Percentiles rank a stretch among this genome's conserved stretches.
phyloP scores from a whole-genome alignment of 2,113 vertebrate genomes.

The Eubucco bourcierii region DNA sequence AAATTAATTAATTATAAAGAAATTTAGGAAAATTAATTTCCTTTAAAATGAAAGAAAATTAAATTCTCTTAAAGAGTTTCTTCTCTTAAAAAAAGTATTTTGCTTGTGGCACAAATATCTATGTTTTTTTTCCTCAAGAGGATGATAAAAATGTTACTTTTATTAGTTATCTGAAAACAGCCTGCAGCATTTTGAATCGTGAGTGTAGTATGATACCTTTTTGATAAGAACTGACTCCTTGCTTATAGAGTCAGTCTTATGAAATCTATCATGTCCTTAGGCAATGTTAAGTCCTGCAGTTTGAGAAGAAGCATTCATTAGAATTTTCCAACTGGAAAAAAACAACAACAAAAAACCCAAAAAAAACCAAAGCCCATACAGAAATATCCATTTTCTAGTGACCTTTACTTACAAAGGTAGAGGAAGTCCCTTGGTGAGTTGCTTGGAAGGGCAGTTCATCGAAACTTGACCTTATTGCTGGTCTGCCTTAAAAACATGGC shows the following conservation, averaged over 20 bases:
- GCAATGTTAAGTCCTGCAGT: neutral
- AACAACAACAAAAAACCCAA: neutral
- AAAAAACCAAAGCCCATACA: fast-evolving
- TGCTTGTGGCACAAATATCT: neutral
- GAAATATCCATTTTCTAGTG: neutral
- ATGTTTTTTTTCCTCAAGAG: neutral
- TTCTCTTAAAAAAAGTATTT: neutral
- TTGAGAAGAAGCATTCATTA: neutral
- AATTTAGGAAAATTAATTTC: neutral
- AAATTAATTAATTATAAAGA: neutral
- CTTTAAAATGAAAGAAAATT: neutral
- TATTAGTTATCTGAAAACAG: neutral
- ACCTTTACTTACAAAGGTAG: neutral
- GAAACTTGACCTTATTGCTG: neutral
- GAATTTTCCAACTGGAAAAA: neutral
- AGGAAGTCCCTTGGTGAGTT: neutral
- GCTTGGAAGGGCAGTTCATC: neutral
- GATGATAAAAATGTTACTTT: neutral
- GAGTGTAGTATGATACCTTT: neutral
- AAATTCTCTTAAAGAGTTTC: neutral
- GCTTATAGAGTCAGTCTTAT: neutral
- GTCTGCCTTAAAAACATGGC: neutral
- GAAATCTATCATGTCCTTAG: neutral
- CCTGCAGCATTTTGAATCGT: neutral
- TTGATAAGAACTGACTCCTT: neutral